Percentiles rank a stretch among this genome's conserved stretches.
phyloP scores from a whole-genome alignment of 2,797 vertebrate species.

The Monodelphis domestica region DNA sequence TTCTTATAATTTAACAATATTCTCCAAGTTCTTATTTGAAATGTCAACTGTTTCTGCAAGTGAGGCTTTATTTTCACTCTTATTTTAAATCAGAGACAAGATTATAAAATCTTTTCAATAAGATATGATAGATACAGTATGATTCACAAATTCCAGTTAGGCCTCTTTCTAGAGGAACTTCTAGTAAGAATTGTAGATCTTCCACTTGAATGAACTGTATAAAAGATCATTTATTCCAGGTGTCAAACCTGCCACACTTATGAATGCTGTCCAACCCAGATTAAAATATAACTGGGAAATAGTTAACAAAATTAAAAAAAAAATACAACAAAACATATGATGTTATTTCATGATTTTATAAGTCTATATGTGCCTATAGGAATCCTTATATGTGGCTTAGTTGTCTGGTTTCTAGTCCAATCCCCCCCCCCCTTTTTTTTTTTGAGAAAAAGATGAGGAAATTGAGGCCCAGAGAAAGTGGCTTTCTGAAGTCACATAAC shows the following conservation, averaged over 20 bases:
- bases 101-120: background rate
- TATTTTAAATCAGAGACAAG: background rate
- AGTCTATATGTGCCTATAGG: background rate
- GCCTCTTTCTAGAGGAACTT: no score
- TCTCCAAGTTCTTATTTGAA: background rate
- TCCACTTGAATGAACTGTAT: background rate
- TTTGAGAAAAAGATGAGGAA: background rate
- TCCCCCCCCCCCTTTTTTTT: background rate
- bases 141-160: background rate
- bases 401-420: background rate
- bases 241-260: background rate
- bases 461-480: background rate
- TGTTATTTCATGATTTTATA: no score
- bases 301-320: background rate
- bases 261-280: background rate
- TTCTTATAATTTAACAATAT: background rate
- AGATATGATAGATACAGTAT: background rate
- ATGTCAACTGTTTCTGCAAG: background rate
- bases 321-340: background rate
- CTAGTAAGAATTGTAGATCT: background rate
- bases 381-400: background rate
- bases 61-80: background rate
- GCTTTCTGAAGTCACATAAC: background rate
- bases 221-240: background rate
- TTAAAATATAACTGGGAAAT: no score